Conservation (phyloP, 2,797 vertebrate genomes). For the Macropodus opercularis region DNA sequence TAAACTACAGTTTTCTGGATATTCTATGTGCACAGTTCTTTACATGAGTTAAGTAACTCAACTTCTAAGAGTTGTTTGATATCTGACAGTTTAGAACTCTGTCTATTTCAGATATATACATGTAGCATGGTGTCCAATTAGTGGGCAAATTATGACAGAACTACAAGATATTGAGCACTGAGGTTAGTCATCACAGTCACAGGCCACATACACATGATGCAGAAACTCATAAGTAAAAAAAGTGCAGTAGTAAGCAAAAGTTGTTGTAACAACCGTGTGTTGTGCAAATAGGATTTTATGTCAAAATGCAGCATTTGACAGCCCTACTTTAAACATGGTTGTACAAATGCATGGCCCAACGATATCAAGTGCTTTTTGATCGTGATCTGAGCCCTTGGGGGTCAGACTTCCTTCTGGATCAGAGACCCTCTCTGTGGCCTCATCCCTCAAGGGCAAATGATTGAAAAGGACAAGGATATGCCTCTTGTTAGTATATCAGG, state of each 20-base stretch:
- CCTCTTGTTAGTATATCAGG: constrained; percentile 56
- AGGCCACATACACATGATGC: not conserved
- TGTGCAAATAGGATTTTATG: not conserved
- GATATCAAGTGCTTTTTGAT: constrained; percentile 57
- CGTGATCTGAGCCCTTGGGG: constrained; percentile 39
- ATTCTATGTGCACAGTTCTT: not conserved
- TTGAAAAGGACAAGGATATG: constrained; percentile 70
- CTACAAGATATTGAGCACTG: not conserved
- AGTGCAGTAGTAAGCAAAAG: not conserved
- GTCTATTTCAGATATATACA: no score
- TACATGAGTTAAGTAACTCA: not conserved
- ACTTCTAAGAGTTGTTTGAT: not conserved
- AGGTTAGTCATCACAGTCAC: not conserved
- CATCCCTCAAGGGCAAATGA: constrained; percentile 64
- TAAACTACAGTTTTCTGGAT: not conserved
- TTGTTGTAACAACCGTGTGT: not conserved
- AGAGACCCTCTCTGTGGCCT: constrained; percentile 59
- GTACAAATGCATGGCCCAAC: constrained; percentile 42
- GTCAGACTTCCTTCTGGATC: constrained; percentile 63
- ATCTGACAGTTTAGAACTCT: no score
- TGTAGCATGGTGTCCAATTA: not conserved
- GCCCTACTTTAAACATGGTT: constrained; percentile 57
- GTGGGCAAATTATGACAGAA: not conserved
- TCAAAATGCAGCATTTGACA: constrained; percentile 28
- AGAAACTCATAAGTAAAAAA: not conserved